These are phyloP conservation scores for Cephalotes varians DNA, from an alignment of 2,888 invertebrate species.

Conservation along the genomic window DNA sequence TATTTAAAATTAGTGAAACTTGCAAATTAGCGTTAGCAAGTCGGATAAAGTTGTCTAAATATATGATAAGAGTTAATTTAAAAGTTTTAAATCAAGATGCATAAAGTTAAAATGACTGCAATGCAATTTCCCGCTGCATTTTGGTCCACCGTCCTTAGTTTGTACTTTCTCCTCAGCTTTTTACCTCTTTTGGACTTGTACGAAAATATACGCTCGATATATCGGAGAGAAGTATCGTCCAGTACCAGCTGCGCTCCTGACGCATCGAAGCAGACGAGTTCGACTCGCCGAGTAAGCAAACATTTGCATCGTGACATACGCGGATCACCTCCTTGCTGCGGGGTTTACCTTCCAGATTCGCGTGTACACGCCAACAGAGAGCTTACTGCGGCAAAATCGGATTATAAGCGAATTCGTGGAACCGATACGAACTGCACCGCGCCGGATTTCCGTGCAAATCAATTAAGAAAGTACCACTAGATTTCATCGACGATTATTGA, in stretches of 20 bases:
- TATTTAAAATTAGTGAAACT: background rate
- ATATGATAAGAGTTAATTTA: background rate
- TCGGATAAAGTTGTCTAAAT: background rate
- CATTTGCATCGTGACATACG: constrained; percentile 77
- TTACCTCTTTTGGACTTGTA: constrained; percentile 22
- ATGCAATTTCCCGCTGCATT: background rate
- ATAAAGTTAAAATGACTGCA: background rate
- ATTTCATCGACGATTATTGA: constrained; percentile 37
- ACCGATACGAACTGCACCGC: constrained; percentile 60
- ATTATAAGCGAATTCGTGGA: constrained; percentile 74
- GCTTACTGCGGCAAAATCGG: constrained; percentile 78
- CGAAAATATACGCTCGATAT: constrained; percentile 42
- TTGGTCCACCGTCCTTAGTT: background rate
- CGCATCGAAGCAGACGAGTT: constrained; percentile 59
- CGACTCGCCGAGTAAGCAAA: constrained; percentile 78
- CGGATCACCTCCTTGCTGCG: constrained; percentile 74
- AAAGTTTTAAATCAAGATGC: background rate
- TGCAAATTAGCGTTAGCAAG: background rate
- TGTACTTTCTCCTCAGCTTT: background rate
- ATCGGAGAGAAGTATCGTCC: constrained; percentile 27
- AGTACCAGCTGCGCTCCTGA: constrained; percentile 10
- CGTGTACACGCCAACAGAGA: constrained; percentile 75
- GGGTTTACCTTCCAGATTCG: constrained; percentile 80
- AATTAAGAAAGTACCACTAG: constrained; percentile 67
- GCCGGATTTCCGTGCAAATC: constrained; percentile 63